phyloP scores from a whole-genome alignment of 2,113 vertebrate species.

The Reinhardtius hippoglossoides region DNA sequence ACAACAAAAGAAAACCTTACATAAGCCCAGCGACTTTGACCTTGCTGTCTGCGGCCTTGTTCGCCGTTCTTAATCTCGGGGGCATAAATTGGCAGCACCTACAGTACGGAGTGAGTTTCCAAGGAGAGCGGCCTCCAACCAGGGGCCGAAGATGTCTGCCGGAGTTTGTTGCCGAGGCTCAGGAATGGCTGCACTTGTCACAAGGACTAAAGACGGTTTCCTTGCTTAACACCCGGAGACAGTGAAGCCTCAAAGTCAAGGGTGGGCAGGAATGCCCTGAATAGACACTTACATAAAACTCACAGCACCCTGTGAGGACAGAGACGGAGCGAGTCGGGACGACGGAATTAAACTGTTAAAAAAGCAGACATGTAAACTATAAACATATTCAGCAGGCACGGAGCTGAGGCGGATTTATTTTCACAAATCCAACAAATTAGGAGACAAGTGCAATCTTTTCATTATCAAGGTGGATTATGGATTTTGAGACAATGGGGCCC shows the following conservation, averaged over 20 bases:
- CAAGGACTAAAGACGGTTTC: constrained; percentile 71
- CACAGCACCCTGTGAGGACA: constrained; percentile 62
- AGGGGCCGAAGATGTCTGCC: constrained; percentile 50
- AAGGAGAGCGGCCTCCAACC: constrained; percentile 50
- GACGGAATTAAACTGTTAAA: constrained; percentile 27
- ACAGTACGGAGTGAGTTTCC: constrained; percentile 56
- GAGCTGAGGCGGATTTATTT: background rate
- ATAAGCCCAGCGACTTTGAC: constrained; percentile 59
- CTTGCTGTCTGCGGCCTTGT: constrained; percentile 59
- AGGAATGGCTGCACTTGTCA: constrained; percentile 74
- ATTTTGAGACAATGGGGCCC: background rate
- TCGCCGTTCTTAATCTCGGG: constrained; percentile 68
- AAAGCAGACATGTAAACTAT: background rate
- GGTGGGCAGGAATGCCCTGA: constrained; percentile 78
- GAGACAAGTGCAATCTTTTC: background rate
- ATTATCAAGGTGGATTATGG: background rate
- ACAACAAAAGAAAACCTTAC: constrained; percentile 59
- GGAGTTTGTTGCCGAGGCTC: constrained; percentile 65
- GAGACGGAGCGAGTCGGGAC: constrained; percentile 50
- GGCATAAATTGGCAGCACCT: constrained; percentile 78
- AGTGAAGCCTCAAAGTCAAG: constrained; percentile 77
- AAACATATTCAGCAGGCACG: background rate
- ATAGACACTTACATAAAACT: constrained; percentile 78
- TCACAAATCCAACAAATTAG: background rate
- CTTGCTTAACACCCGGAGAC: constrained; percentile 68